Base-by-base conservation (phyloP, 2,113 vertebrate species). In the Oreochromis tanganicae region DNA sequence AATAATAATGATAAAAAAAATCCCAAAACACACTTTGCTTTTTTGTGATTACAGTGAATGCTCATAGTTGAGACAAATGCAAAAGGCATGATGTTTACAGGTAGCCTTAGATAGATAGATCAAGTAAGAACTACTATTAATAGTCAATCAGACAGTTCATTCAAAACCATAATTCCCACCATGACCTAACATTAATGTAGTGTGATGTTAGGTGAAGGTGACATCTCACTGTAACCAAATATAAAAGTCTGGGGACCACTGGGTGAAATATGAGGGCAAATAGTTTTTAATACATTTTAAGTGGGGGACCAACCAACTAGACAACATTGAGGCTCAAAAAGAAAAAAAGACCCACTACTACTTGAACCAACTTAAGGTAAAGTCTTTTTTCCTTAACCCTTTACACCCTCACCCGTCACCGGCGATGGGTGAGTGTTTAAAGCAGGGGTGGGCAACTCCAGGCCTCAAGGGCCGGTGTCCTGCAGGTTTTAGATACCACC, bases 11-110 rank as follows among this genome's bases (percentile, higher is more conserved):
- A 27, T 27, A 27, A 27, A 0, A 68, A 38, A 21, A 21, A 13
- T 38, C 19, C 63, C 34, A 13, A 68, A 68, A 41, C 36, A 24
- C 63, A 41, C 36, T 68, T 21, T 41, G 12, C 11, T 21, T 41
- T 68, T 68, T 41, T 43, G 66, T 43, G 36, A 41, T 43, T 24
- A 43, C 66, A 71, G 0, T 0, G 12, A 71, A 71, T 14, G 66
- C 13, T 43, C 0, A 0, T 21, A 43, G 63, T 41, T 71, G 36
- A 71, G 63, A 36, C n/a, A 41, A 34, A 36, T 41, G 63, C 61
- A 66, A 63, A 63, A 3, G 0, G 16, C 32, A 63, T 11, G 0
- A 63, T 34, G 2, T 66, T 66, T 66, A 36, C 17, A 66, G 32
- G 32, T n/a, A 36, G 59, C 1, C 11, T 63, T 34, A 7, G 56